Conservation (phyloP, 2,888 invertebrate genomes). For the Epinotia nisella region DNA sequence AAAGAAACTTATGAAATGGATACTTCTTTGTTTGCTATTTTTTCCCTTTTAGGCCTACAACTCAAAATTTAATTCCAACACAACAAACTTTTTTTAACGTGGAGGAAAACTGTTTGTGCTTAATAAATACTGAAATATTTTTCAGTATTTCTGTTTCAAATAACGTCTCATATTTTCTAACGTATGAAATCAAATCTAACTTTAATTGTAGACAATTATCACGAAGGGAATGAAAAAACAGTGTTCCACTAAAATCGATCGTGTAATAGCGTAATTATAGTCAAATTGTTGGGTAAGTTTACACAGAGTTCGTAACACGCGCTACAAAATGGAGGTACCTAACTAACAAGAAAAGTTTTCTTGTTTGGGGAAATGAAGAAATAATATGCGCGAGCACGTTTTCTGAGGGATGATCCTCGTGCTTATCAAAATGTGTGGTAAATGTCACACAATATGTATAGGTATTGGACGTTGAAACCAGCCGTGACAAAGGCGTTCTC, state of each 20-base stretch:
- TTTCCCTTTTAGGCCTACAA: too few relatives aligned
- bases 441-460: background rate
- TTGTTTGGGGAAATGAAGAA: constrained; percentile 29
- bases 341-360: constrained; percentile 39
- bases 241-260: constrained; percentile 30
- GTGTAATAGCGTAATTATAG: constrained; percentile 36
- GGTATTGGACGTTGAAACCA: background rate
- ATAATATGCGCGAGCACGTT: constrained; percentile 18
- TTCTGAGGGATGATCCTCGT: background rate
- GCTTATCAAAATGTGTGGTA: background rate
- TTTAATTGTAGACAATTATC: constrained; percentile 6
- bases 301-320: constrained; percentile 21
- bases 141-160: background rate
- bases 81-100: too few relatives aligned
- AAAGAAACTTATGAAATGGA: too few relatives aligned
- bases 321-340: constrained; percentile 20
- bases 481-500: background rate
- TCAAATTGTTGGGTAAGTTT: constrained; percentile 32
- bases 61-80: too few relatives aligned
- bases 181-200: background rate
- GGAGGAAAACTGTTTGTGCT: too few relatives aligned
- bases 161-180: background rate
- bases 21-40: too few relatives aligned
- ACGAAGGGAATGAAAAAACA: background rate
- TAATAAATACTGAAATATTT: too few relatives aligned